Conservation (phyloP, 1,140 invertebrate species). For the Brachionus rotundiformis region DNA sequence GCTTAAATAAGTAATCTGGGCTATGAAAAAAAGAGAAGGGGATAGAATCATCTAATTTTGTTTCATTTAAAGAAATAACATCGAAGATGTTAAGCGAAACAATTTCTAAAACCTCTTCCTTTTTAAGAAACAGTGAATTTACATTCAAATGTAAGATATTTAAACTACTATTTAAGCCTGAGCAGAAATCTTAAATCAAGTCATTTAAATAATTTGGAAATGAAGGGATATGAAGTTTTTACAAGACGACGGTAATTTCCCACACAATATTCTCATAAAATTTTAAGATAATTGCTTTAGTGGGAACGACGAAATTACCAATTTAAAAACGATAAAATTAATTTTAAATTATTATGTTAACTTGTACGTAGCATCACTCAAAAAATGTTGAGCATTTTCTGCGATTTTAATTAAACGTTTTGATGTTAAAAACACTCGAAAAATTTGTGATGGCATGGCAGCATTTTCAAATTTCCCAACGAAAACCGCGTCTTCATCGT, state of each 20-base stretch:
- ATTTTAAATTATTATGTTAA: no score
- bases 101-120: not conserved
- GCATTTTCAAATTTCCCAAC: slow-evolving; percentile 4
- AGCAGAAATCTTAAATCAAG: no score
- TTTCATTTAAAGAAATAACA: not conserved
- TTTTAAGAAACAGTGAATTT: not conserved
- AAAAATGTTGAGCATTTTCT: slow-evolving; percentile 9
- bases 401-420: not conserved
- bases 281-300: no score
- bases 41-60: not conserved
- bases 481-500: slow-evolving; percentile 1
- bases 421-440: slow-evolving; percentile 2
- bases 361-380: slow-evolving; percentile 18
- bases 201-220: no score
- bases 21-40: not conserved
- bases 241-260: no score
- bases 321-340: no score
- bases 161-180: no score
- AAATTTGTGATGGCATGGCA: not conserved
- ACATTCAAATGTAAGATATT: not conserved
- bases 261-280: no score
- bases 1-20: not conserved
- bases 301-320: no score
- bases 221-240: no score
- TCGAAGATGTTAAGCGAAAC: not conserved